Conservation (phyloP, 2,888 invertebrate species). For the Temnothorax rugatulus region DNA sequence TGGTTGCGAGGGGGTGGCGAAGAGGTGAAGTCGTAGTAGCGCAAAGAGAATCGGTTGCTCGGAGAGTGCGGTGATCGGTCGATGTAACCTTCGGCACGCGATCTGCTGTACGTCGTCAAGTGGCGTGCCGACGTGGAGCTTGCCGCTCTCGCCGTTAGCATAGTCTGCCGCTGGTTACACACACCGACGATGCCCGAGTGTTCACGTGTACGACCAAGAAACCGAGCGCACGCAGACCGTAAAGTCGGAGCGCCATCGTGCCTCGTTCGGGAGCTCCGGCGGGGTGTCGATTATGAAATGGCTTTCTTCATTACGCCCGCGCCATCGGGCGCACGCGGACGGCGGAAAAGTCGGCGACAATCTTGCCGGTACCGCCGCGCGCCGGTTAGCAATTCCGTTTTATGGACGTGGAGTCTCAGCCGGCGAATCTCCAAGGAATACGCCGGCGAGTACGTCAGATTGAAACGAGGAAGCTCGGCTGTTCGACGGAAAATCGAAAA, state of each 20-base stretch:
- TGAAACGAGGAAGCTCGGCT: constrained; percentile 8
- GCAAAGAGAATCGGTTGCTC: constrained; percentile 25
- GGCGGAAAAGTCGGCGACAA: background rate
- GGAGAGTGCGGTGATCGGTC: constrained; percentile 60
- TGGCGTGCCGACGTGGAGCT: constrained; percentile 73
- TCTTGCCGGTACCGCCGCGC: constrained; percentile 20
- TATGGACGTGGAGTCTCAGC: constrained; percentile 5
- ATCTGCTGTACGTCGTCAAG: constrained; percentile 71
- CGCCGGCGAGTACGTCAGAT: background rate
- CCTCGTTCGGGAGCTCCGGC: background rate
- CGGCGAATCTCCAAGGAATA: background rate
- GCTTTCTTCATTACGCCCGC: background rate
- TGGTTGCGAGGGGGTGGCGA: background rate
- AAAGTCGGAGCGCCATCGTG: background rate
- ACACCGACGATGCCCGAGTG: constrained; percentile 8
- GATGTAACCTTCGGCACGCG: constrained; percentile 84
- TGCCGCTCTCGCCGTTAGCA: constrained; percentile 61
- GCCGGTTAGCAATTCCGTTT: constrained; percentile 35
- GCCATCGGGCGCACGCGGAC: background rate
- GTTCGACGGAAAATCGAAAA: constrained; percentile 35
- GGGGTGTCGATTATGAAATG: constrained; percentile 16
- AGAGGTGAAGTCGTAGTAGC: background rate
- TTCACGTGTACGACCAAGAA: background rate
- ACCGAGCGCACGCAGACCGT: constrained; percentile 23
- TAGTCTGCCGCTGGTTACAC: constrained; percentile 41